Base-by-base conservation (phyloP, 2,113 vertebrate genomes). In the Archocentrus centrarchus region DNA sequence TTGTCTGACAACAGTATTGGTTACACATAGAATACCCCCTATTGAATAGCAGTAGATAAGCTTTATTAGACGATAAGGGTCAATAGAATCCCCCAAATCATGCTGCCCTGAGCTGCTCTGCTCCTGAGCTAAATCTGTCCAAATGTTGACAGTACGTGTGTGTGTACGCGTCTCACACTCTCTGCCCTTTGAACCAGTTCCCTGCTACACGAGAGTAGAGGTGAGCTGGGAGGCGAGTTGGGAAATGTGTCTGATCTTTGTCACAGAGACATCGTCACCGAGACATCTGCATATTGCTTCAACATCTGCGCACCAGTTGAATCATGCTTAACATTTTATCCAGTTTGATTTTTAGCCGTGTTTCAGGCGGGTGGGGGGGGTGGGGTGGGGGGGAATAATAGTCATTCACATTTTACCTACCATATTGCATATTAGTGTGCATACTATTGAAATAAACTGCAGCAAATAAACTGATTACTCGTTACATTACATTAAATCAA, bases 181-280 rank as follows among this genome's bases (percentile, higher is more conserved):
- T 57, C n/a, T 83, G 90, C 68, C 81, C 92, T 93, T 90, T 87
- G 88, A 93, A 87, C 91, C 87, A 27, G 7, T 88, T 77, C 57
- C n/a, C 35, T 10, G 6, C 32, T 70, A 59, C 59, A 32, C 22
- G 37, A 64, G 63, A 32, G 35, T 47, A 75, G 14, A 79, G 24
- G 82, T 59, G 18, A 50, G 77, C 41, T 81, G 84, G 13, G 41
- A 4, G 84, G 30, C 32, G 6, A 76, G 70, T 93, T 93, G 86
- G 78, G 92, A 88, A 93, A 93, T 77, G 70, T 35, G 89, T 92
- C 86, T 94, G 91, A 89, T 92, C 90, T 93, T 89, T 93, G 89
- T 81, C 82, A 91, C 89, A 85, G 75, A 89, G 75, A 87, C 83
- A 80, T 53, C 53, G 37, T 11, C 75, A 37, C 53, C 61, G 18